phyloP scores from a whole-genome alignment of 2,113 vertebrate genomes.

The Centropus bengalensis region DNA sequence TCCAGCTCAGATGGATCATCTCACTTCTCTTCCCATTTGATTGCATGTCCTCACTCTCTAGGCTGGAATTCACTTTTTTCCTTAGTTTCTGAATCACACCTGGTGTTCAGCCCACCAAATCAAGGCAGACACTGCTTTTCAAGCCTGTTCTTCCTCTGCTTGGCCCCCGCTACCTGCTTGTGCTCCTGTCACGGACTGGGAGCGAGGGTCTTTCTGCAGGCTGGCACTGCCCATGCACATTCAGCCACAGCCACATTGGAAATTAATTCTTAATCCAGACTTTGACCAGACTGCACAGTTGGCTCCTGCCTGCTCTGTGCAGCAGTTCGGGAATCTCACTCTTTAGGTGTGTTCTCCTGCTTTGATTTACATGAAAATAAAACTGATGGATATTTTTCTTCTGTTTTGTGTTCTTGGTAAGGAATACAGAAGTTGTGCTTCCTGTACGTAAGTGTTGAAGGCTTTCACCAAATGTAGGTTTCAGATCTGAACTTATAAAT shows the following conservation, averaged over 20 bases:
- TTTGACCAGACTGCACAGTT: background rate
- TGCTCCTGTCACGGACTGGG: fast-evolving
- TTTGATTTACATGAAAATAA: background rate
- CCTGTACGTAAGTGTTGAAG: background rate
- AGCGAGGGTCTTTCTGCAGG: background rate
- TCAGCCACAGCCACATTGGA: background rate
- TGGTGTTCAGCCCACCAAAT: background rate
- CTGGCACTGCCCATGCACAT: background rate
- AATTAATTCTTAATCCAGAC: background rate
- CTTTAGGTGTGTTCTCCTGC: background rate
- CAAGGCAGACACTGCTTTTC: background rate
- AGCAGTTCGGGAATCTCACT: background rate
- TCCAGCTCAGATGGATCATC: background rate
- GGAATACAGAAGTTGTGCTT: background rate
- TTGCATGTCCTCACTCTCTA: background rate
- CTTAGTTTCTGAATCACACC: background rate
- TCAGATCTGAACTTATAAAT: background rate
- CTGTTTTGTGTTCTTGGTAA: background rate
- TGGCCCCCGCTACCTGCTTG: fast-evolving
- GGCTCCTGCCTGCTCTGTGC: background rate
- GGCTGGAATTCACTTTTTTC: background rate
- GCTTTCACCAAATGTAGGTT: background rate
- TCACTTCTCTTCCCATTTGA: background rate
- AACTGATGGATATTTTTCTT: background rate
- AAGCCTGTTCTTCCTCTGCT: background rate